Evolutionary conservation across 2,113 vertebrate species (phyloP).

Genomic region (Smithornis capensis): DNA sequence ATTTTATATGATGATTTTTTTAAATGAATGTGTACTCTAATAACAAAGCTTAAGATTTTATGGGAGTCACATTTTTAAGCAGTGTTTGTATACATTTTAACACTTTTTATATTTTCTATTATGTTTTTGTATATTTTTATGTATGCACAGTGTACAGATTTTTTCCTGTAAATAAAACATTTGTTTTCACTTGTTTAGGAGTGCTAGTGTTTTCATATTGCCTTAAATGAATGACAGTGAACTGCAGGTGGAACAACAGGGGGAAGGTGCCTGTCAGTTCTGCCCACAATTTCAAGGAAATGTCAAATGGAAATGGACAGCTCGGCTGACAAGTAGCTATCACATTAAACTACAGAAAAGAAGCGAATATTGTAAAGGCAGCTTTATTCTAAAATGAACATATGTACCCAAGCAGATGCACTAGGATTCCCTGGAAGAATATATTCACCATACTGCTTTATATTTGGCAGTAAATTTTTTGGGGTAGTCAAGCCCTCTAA

Average conservation of each 20-base stretch:
- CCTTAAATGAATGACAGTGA: not conserved
- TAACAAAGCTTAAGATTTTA: constrained; percentile 74
- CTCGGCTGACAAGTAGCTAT: not conserved
- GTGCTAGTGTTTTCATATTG: constrained; percentile 28
- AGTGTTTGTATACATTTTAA: constrained; percentile 85
- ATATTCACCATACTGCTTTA: not conserved
- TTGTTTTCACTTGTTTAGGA: constrained; percentile 74
- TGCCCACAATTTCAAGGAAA: not conserved
- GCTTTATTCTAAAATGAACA: not conserved
- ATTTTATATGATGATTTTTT: constrained; percentile 83
- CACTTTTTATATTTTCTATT: constrained; percentile 84
- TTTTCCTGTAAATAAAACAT: constrained; percentile 84
- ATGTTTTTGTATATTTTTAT: constrained; percentile 88
- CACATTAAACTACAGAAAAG: not conserved
- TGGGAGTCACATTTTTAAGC: constrained; percentile 79
- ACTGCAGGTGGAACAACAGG: not conserved
- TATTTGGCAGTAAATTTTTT: not conserved
- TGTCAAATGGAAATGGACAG: not conserved
- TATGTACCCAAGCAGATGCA: not conserved
- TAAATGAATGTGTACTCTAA: constrained; percentile 75
- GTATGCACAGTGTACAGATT: constrained; percentile 81
- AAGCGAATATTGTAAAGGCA: not conserved
- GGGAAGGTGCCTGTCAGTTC: not conserved
- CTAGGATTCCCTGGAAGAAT: not conserved
- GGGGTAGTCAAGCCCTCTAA: not conserved